Conservation (phyloP, 2,888 invertebrate genomes). For the Priapulus caudatus region DNA sequence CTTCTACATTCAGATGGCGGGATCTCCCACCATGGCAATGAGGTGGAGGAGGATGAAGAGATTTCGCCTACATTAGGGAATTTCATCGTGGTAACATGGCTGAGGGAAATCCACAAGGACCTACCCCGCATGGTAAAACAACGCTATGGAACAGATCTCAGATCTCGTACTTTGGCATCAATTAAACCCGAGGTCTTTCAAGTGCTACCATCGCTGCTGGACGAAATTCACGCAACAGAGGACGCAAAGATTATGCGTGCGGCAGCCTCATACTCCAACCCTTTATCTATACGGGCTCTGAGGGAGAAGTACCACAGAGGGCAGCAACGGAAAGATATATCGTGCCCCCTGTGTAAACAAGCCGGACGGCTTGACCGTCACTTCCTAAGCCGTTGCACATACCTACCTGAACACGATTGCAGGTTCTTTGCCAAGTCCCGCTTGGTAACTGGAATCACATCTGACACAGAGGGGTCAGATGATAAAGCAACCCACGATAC, state of each 20-base stretch:
- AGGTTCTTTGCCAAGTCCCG: constrained; percentile 16
- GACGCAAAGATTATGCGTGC: constrained; percentile 1
- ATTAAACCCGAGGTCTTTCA: constrained; percentile 1
- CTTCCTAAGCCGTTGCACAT: constrained; percentile 19
- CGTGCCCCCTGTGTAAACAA: constrained; percentile 3
- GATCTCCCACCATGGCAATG: constrained; percentile 13
- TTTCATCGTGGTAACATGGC: constrained; percentile 18
- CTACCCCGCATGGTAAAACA: constrained; percentile 23
- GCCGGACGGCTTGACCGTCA: constrained; percentile 11
- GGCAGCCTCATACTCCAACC: too few relatives aligned
- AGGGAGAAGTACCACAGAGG: too few relatives aligned
- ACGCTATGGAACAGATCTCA: not conserved
- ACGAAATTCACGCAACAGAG: not conserved
- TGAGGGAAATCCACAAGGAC: constrained; percentile 20
- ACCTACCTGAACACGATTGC: constrained; percentile 18
- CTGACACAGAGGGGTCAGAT: constrained; percentile 7
- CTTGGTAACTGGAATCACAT: constrained; percentile 4
- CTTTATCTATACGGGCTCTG: too few relatives aligned
- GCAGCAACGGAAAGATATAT: too few relatives aligned
- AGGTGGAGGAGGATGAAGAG: constrained; percentile 12
- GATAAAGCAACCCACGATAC: not conserved
- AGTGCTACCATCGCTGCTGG: not conserved
- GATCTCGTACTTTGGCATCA: not conserved
- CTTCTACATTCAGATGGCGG: constrained; percentile 13
- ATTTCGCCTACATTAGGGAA: constrained; percentile 21